Conservation (phyloP, 2,797 vertebrate genomes). For the Rousettus madagascariensis region DNA sequence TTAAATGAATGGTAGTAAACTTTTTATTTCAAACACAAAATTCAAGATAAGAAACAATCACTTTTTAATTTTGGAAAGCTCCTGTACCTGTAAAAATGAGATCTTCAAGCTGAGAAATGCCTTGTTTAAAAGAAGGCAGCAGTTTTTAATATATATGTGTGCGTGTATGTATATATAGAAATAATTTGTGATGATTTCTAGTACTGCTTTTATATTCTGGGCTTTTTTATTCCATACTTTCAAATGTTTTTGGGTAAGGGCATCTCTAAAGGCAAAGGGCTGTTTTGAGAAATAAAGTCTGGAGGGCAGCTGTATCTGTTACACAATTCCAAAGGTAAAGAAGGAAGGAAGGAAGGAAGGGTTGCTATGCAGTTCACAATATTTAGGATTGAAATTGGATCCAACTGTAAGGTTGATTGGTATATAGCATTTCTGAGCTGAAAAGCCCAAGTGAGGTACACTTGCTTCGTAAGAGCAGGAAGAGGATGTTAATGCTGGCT, state of each 20-base stretch:
- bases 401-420: neutral
- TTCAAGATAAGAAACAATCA: neutral
- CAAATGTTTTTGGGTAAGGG: neutral
- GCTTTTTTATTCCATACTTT: neutral
- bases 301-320: neutral
- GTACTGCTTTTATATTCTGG: neutral
- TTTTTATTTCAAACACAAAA: neutral
- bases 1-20: neutral
- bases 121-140: conserved; percentile 3
- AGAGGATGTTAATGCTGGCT: neutral
- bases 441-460: neutral
- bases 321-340: neutral
- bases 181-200: neutral
- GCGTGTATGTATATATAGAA: no score
- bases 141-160: neutral
- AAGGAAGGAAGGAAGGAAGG: neutral
- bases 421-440: neutral
- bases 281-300: conserved; percentile 8
- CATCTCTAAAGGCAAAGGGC: conserved; percentile 15
- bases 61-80: conserved; percentile 44
- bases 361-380: neutral
- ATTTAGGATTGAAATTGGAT: neutral
- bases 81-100: conserved; percentile 18
- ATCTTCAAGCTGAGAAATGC: conserved; percentile 34
- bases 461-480: neutral